These are phyloP conservation scores for Esperia sulphurella DNA, from an alignment of 2,888 invertebrate species.

Conservation along the genomic window DNA sequence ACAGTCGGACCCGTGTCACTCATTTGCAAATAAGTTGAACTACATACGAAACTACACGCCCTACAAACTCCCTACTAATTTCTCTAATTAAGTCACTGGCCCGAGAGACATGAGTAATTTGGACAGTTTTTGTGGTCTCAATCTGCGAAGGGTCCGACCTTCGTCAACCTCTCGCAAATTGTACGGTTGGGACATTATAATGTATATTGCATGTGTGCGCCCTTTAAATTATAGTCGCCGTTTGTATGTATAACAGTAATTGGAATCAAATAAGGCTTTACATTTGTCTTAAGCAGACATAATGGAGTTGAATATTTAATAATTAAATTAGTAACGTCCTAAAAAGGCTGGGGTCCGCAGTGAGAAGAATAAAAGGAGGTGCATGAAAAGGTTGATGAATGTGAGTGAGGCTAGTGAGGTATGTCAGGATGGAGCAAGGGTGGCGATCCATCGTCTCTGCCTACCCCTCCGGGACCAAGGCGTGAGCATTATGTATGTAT, in stretches of 20 bases:
- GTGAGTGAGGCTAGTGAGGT: no score
- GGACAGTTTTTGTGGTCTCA: conserved; percentile 40
- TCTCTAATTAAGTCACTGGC: conserved; percentile 41
- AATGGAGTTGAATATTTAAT: no score
- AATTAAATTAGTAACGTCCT: no score
- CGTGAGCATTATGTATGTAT: no score
- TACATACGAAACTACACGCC: conserved; percentile 18
- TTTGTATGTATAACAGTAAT: conserved; percentile 1
- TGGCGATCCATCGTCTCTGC: no score
- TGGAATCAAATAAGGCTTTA: neutral
- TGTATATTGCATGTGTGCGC: conserved; percentile 7
- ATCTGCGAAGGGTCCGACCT: conserved; percentile 33
- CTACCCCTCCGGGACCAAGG: no score
- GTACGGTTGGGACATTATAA: conserved; percentile 12
- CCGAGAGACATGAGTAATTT: conserved; percentile 35
- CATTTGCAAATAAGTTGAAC: neutral
- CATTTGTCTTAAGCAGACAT: neutral
- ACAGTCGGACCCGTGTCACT: neutral
- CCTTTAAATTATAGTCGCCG: neutral
- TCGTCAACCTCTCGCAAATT: conserved; percentile 24
- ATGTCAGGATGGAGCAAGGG: no score
- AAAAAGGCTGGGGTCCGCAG: no score
- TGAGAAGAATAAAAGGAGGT: no score
- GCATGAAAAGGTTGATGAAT: no score
- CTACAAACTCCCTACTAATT: conserved; percentile 34